Evolutionary conservation across 2,113 vertebrate genomes (phyloP).

Genomic region (Cyprinus carpio): DNA sequence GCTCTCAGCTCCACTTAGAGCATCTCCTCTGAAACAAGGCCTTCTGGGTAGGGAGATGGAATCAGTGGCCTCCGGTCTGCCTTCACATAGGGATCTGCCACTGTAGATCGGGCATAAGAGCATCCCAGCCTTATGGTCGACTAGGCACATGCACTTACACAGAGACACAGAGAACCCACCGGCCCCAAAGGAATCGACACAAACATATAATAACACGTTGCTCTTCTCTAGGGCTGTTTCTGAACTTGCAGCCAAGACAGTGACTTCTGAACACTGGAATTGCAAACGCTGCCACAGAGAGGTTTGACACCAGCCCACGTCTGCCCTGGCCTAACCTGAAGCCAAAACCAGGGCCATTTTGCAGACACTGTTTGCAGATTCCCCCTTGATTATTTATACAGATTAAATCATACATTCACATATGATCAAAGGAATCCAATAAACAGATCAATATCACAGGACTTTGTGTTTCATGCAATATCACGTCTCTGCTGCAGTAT

Average conservation of each 20-base stretch:
- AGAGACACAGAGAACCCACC: too few species aligned
- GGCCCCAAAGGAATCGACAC: background rate
- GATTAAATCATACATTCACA: background rate
- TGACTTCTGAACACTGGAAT: background rate
- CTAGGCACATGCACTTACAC: background rate
- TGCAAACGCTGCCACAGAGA: background rate
- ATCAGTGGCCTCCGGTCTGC: constrained; percentile 56
- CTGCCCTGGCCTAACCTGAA: too few species aligned
- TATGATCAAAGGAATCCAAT: background rate
- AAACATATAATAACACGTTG: background rate
- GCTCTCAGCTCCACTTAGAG: constrained; percentile 24
- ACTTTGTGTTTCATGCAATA: constrained; percentile 61
- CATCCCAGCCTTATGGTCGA: background rate
- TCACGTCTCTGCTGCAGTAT: constrained; percentile 58
- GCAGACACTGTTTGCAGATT: background rate
- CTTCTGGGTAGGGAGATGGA: constrained; percentile 40
- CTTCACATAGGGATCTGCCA: constrained; percentile 56
- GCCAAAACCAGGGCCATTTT: background rate
- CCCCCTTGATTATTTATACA: background rate
- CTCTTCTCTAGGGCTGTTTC: background rate
- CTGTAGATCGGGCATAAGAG: constrained; percentile 60
- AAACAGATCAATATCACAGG: constrained; percentile 68
- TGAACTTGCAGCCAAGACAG: background rate
- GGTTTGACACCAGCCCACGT: background rate
- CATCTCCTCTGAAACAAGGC: constrained; percentile 25